Percentiles rank a stretch among this genome's conserved stretches.
Evolutionary conservation across 2,113 vertebrate genomes (phyloP).

Genomic region (Chloropsis hardwickii): DNA sequence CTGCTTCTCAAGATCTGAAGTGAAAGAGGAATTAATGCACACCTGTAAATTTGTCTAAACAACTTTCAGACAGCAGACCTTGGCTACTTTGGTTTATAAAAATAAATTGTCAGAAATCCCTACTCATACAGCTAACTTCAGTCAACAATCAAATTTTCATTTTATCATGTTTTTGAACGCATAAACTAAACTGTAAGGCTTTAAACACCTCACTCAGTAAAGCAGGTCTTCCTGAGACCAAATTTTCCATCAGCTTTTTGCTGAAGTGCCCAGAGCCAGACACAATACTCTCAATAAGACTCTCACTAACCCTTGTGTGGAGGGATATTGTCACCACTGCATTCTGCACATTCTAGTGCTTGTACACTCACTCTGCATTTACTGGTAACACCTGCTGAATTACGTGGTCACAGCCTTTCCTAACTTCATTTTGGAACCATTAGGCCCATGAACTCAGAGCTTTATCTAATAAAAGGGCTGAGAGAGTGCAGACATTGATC

Average conservation of each 20-base stretch:
- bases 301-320: background rate
- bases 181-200: background rate
- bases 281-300: background rate
- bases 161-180: background rate
- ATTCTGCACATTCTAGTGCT: background rate
- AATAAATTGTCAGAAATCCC: background rate
- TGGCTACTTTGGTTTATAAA: background rate
- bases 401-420: background rate
- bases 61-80: background rate
- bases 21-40: background rate
- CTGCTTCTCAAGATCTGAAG: background rate
- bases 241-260: background rate
- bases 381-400: background rate
- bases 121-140: background rate
- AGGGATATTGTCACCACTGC: background rate
- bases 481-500: background rate
- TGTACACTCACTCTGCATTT: background rate
- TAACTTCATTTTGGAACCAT: background rate
- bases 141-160: background rate
- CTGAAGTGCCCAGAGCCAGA: background rate
- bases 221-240: background rate
- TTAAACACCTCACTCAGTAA: background rate
- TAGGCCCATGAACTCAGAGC: background rate
- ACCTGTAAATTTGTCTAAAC: background rate
- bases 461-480: background rate